Base-by-base conservation (phyloP, 1,140 invertebrate species). In the Drosophila malerkotliana region DNA sequence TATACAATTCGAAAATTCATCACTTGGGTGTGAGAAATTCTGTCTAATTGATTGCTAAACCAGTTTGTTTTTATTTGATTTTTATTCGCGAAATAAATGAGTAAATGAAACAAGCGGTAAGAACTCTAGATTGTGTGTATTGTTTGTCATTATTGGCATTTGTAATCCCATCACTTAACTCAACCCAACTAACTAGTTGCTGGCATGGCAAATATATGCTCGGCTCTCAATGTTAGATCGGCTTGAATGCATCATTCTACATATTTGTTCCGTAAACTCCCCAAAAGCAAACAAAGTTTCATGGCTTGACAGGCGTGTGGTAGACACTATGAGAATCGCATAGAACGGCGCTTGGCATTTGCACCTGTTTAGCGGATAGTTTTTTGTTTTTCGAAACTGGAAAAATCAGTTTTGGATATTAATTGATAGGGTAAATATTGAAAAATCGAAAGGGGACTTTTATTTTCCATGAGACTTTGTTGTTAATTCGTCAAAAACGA, bases 401-500 rank as follows among this genome's bases (percentile, higher is more conserved):
- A 47, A 62, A 62, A 62, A 41, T 39, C 44, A 8, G 21, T 41
- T 32, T 26, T 14, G 6, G 15, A n/a, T 14, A 49, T 60, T 41
- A 44, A 55, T 62, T 24, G 18, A n/a, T 15, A 30, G 6, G 8
- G 2, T 4, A 54, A 54, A 53, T 28, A 52, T 60, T 18, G 21
- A 26, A 53, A 5, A 44, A 44, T 44, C 15, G 41, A 44, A 15
- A 1, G 18, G n/a, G 9, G 8, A 67, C 24, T 47, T 37, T 64
- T 53, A n/a, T 12, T 37, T 37, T 37, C 6, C 28, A 15, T 53
- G 7, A 21, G 6, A 6, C 10, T 12, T 28, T 12, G 6, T 37
- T 67, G 62, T 47, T 68, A 69, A 68, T 69, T 39, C 26, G 52
- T 57, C 8, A 56, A 39, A 69, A 69, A 69, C 66, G 63, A 68